Evolutionary conservation across 2,113 vertebrate species (phyloP), one percentile per base, ranked within the genome.

Genomic region (Esox niger): DNA sequence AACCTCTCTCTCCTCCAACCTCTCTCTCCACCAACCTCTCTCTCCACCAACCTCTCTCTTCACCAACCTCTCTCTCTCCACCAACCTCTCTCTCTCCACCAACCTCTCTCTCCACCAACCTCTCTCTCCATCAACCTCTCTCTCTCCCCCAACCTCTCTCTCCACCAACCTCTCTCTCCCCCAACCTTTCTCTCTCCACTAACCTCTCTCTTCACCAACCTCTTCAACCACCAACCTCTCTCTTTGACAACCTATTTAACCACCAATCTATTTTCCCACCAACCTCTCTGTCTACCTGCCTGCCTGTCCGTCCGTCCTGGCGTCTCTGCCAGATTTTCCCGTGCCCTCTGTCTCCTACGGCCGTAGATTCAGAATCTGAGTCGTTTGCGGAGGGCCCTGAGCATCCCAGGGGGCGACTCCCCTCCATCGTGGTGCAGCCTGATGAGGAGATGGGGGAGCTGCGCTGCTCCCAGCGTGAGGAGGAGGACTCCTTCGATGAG

Each of bases 391-490:
- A 82, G 1, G 82, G 69, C 15, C 69, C 82, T 0, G 59, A 69
- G 1, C 82, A 82, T 31, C 52, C n/a, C n/a, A 81, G 86, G 71
- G 87, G 86, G 65, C 85, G 88, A 1, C 82, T 92, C 20, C 90
- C 90, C 3, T 92, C 91, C 2, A 92, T 91, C 30, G 84, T 91
- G 13, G 89, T 91, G 73, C 89, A 91, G 68, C 86, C 90, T 61
- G 88, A 77, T 0, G 86, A 88, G 20, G 68, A 86, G 60, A 75
- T 76, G 0, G 75, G 73, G 2, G 76, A 80, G 62, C 61, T 77
- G 57, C 31, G n/a, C 29, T 85, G 83, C 85, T 81, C 81, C 3
- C 69, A 32, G 25, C 8, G 52, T 25, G 74, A 73, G 17, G 70
- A 79, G 1, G 65, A 59, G 8, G 61, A 62, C 2, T 35, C 61